Percentiles rank a stretch among this genome's conserved stretches.
Evolutionary conservation across 1,140 invertebrate genomes (phyloP).

Genomic region (Agrypnia vestita): DNA sequence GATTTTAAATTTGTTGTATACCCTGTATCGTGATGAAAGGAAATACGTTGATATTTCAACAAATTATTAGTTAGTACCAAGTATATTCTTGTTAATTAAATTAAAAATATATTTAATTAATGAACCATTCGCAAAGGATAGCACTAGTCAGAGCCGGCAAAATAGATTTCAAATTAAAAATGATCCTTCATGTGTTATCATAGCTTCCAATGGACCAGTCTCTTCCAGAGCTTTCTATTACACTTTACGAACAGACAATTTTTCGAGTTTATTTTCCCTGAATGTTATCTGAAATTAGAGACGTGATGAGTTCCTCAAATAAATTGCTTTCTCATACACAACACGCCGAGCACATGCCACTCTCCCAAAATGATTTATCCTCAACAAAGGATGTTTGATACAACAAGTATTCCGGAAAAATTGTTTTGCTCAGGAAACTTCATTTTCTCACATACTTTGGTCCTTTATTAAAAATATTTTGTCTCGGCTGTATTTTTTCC

Average conservation of each 20-base stretch:
- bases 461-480: background rate
- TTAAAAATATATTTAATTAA: too few species aligned
- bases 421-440: conserved; percentile 1
- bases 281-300: conserved; percentile 44
- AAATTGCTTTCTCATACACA: conserved; percentile 47
- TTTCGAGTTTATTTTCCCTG: conserved; percentile 15
- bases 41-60: too few species aligned
- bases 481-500: background rate
- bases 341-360: conserved; percentile 11
- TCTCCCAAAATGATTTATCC: conserved; percentile 31
- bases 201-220: conserved; percentile 2
- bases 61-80: too few species aligned
- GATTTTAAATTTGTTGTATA: too few species aligned
- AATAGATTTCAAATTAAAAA: too few species aligned
- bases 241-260: background rate
- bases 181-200: background rate
- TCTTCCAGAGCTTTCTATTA: conserved; percentile 19
- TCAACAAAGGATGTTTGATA: background rate
- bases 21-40: too few species aligned
- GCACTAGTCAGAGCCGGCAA: too few species aligned
- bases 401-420: background rate
- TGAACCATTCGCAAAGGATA: too few species aligned
- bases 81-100: too few species aligned
- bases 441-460: background rate
- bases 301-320: conserved; percentile 49